Conservation (phyloP, 2,113 vertebrate genomes). For the Plecotus auritus region DNA sequence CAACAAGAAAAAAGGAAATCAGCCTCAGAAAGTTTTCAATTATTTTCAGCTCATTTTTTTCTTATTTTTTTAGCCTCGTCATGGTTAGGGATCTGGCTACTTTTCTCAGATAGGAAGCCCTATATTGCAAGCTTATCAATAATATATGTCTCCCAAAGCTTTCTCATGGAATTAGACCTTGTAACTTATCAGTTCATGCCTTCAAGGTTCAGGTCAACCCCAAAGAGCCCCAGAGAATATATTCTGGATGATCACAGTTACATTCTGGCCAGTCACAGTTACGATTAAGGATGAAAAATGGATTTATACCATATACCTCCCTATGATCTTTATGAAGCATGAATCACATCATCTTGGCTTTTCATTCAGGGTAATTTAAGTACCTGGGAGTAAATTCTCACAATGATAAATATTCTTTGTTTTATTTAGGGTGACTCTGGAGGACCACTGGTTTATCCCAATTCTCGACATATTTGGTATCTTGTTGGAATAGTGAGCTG, state of each 20-base stretch:
- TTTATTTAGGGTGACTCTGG: slow-evolving; percentile 85
- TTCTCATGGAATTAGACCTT: background rate
- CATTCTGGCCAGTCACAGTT: background rate
- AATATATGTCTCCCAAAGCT: background rate
- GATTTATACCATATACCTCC: background rate
- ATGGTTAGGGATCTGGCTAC: background rate
- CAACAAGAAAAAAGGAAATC: too few species aligned
- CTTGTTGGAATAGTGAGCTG: slow-evolving; percentile 88
- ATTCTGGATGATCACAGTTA: background rate
- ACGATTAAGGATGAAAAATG: background rate
- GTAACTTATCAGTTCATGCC: background rate
- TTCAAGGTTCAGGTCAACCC: background rate
- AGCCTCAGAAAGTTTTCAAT: background rate
- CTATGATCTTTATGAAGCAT: background rate
- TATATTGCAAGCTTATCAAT: background rate
- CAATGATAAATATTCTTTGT: slow-evolving; percentile 34
- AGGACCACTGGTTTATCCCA: slow-evolving; percentile 83
- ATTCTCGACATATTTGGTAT: slow-evolving; percentile 73
- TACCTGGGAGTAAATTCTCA: background rate
- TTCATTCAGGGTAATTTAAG: background rate
- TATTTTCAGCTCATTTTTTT: background rate
- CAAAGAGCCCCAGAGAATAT: background rate
- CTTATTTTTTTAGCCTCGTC: background rate
- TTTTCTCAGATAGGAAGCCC: background rate
- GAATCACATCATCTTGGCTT: background rate